Base-by-base conservation (phyloP, 1,140 invertebrate genomes). In the Helicoverpa armigera region DNA sequence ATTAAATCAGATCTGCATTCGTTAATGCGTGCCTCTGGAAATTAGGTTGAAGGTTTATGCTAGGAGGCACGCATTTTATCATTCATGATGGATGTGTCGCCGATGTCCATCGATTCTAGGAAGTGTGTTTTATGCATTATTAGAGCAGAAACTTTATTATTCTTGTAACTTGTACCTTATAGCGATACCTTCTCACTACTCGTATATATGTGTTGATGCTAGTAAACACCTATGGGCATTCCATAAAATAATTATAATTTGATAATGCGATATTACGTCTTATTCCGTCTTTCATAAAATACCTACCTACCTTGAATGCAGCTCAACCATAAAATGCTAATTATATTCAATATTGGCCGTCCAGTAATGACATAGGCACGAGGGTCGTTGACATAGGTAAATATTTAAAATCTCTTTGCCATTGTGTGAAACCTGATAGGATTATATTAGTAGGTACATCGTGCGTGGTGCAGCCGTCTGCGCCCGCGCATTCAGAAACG, bases 401-500 rank as follows among this genome's bases (percentile, higher is more conserved):
- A 75, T 75, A 75, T 75, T 75, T 60, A 51, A 63, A 75, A 75
- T 75, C 58, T 61, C 73, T 63, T 61, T 63, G 43, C 43, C 58
- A 75, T 61, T 75, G 73, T 75, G 73, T 75, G 73, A 75, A 75
- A 75, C 73, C 73, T 63, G 73, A 75, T 75, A 75, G 73, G 73
- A 60, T 75, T 60, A 75, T 75, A 63, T 51, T 61, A 75, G 73
- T n/a, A n/a, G n/a, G n/a, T 75, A 63, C 73, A 63, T 75, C 73
- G 73, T 75, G 56, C 73, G 58, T 75, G 7, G 73, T 51, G 58
- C 56, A 51, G 73, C 43, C 31, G 73, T 3, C 58, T 75, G 73
- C 73, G 51, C 58, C 2, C 35, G 43, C 58, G 58, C 73, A 61
- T 18, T 75, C 56, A 35, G 73, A 61, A 60, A 63, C 73, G 73